Base-by-base conservation (phyloP, 2,888 invertebrate genomes). In the Prosopocoilus inquinatus region DNA sequence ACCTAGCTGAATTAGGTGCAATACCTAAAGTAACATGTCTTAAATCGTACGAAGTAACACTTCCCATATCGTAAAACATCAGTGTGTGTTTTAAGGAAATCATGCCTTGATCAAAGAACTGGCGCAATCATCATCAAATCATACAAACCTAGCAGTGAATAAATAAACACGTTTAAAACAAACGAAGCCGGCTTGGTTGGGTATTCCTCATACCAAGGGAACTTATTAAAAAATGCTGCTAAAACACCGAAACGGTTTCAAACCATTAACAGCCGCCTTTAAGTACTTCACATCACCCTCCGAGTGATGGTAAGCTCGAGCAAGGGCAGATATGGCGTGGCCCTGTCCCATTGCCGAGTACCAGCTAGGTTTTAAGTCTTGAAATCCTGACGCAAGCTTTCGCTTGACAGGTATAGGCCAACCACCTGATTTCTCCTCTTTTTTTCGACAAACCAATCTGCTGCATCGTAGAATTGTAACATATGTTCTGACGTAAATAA, bases 261-360 rank as follows among this genome's bases (percentile, higher is more conserved):
- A 81, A 44, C 92, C 97, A 61, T 86, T 82, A 35, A 86, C 77
- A 1, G 97, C 97, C 0, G 94, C 88, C 52, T 86, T 83, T 61
- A 97, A 80, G 77, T 94, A 98, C 44, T 81, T 75, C 54, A 80
- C 79, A 70, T 89, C 87, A 1, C 89, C 89, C 43, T 84, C 84
- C 20, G 93, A 93, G 74, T 88, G 87, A 78, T 89, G 82, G 79
- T 89, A 96, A 1, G 97, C 97, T 64, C 99, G 83, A 0, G 94
- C 86, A 49, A 99, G 81, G n/a, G 98, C 85, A 0, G 97, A 97
- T 65, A 99, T 90, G 16, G 89, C 94, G 77, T 99, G 98, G 0
- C 99, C 98, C 75, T 99, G 98, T 2, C 94, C 96, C 99, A 99
- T 99, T 1, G 97, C 94, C 0, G 96, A 97, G 75, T 95, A 90